Evolutionary conservation across 2,888 invertebrate species (phyloP), one percentile per base, ranked within the genome.

Genomic region (Busseola fusca): DNA sequence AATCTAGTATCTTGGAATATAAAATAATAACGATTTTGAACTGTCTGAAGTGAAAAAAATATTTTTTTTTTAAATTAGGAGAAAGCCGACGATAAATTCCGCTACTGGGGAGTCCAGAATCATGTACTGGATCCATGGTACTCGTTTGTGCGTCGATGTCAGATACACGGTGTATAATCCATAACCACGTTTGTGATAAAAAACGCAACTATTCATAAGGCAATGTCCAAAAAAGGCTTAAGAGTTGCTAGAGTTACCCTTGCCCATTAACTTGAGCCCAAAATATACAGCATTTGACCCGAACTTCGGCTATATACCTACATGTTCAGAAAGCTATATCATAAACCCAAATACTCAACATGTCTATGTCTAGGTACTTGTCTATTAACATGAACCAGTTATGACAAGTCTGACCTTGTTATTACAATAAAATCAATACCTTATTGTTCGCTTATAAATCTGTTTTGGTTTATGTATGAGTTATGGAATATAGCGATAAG

Each of bases 341-440:
- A 54, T 72, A 74, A 59, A 65, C 66, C 67, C 42, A 40, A 74
- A 78, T 64, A 52, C 30, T 37, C 54, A 34, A 75, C 54, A 45
- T 52, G 68, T 79, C 74, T 57, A 37, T 37, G 34, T 10, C n/a
- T n/a, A n/a, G n/a, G n/a, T 40, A 63, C 74, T 68, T 78, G 69
- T 79, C 74, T 67, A 67, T 66, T 79, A 71, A 56, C 57, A 56
- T 58, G 78, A 58, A 65, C 45, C 69, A 69, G 65, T 72, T 70
- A 70, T 78, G 68, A 73, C 72, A 78, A 58, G 70, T 60, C 72
- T 59, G 80, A 56, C 81, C 81, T 81, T 72, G 81, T 71, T 72
- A 68, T 70, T 63, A 76, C 72, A 82, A 76, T 82, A 80, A 77
- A 80, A 80, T 82, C 82, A 67, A 82, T 80, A 76, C 65, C 37